Base-by-base conservation (phyloP, 2,113 vertebrate species). In the Chaetops frenatus region DNA sequence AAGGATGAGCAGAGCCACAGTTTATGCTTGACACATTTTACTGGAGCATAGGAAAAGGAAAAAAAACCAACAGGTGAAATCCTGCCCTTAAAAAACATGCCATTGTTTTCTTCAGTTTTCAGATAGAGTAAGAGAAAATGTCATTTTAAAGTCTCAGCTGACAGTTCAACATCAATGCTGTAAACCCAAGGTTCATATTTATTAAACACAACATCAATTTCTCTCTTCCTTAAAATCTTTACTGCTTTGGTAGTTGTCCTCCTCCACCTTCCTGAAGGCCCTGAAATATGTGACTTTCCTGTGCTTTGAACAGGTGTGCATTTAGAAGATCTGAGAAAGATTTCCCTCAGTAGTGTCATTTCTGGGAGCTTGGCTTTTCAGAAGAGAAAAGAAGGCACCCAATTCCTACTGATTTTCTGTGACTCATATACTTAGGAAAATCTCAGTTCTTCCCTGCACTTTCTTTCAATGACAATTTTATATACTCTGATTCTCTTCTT, bases 391-490 rank as follows among this genome's bases (percentile, higher is more conserved):
- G 64, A 5, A 7, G 8, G 28, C 12, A 61, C 11, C 9, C 35
- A 57, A 13, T n/a, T 85, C 78, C 42, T 57, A 69, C 29, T 19
- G 54, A 56, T 65, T 85, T 86, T 80, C 38, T 77, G 38, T 38
- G 58, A 28, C 35, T 64, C 60, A 51, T 27, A n/a, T 27, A 64
- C 84, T 79, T 40, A 69, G 50, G 73, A 90, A 86, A 90, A 53
- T 36, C 29, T 76, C 38, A 35, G 7, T 31, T 79, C 12, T 86
- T 72, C 81, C 73, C 80, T 83, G 74, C 80, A 50, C 36, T 96
- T 97, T 77, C 44, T 84, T 89, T 69, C 38, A 97, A 77, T 82
- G 62, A 81, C 44, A 66, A 56, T 86, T 96, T 90, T 89, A 82
- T 91, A 78, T 67, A 62, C 73, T 92, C 54, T 28, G 29, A 88